Evolutionary conservation across 2,888 invertebrate genomes (phyloP).

Genomic region (Phalera bucephala): DNA sequence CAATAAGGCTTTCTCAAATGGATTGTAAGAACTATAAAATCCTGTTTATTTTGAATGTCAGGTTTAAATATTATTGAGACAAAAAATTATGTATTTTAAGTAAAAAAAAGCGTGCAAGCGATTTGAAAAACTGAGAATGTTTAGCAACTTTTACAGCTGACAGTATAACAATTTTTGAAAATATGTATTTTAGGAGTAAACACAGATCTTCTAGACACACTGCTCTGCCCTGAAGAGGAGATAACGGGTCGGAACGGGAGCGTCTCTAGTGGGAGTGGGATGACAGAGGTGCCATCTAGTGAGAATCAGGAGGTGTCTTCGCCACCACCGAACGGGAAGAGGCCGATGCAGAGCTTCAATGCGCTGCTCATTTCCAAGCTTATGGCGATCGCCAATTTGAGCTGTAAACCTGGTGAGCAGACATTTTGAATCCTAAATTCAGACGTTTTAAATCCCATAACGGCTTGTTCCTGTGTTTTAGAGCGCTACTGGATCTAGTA

Average conservation of each 20-base stretch:
- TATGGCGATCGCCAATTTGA: slow-evolving; percentile 90
- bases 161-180: too few species aligned
- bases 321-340: slow-evolving; percentile 40
- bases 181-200: slow-evolving; percentile 86
- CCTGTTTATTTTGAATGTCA: too few species aligned
- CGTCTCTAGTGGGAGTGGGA: slow-evolving; percentile 15
- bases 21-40: too few species aligned
- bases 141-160: too few species aligned
- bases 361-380: slow-evolving; percentile 91
- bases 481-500: too few species aligned
- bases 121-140: too few species aligned
- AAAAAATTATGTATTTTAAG: too few species aligned
- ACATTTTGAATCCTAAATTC: too few species aligned
- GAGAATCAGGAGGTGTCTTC: slow-evolving; percentile 37
- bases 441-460: background rate
- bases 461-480: background rate
- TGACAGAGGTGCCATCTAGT: slow-evolving; percentile 35
- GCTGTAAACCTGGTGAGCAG: slow-evolving; percentile 94
- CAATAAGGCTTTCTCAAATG: too few species aligned
- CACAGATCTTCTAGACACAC: slow-evolving; percentile 90
- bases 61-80: too few species aligned
- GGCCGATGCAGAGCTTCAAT: slow-evolving; percentile 87
- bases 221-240: slow-evolving; percentile 85
- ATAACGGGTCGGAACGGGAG: slow-evolving; percentile 21
- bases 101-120: too few species aligned